phyloP scores from a whole-genome alignment of 2,113 vertebrate species.

The Desmodus rotundus region DNA sequence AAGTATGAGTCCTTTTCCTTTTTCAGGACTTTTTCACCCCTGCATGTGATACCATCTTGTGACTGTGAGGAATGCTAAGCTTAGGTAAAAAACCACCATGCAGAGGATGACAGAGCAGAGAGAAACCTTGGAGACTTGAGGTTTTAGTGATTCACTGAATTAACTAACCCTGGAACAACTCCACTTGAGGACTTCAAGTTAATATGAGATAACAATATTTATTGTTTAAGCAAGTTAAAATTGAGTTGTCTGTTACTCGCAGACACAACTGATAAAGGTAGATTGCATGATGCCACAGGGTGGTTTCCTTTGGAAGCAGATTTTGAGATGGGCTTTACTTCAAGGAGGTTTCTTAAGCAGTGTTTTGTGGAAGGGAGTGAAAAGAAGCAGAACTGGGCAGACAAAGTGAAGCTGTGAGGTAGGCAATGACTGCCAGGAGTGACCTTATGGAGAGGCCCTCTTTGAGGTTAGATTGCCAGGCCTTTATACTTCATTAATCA shows the following conservation, averaged over 20 bases:
- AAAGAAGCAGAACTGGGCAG: not conserved
- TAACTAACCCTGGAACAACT: not conserved
- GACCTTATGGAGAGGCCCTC: not conserved
- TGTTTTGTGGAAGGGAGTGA: not conserved
- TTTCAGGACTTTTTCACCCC: constrained; percentile 6
- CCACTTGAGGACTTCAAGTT: not conserved
- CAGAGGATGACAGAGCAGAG: constrained; percentile 12
- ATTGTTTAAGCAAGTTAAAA: not conserved
- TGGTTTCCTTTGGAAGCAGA: constrained; percentile 4
- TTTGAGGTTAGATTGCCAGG: not conserved
- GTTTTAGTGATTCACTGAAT: not conserved
- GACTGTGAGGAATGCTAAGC: not conserved
- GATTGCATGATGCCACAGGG: not conserved
- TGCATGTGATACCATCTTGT: not conserved
- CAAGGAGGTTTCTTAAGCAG: not conserved
- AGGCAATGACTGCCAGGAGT: not conserved
- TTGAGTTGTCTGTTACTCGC: not conserved
- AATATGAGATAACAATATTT: not conserved
- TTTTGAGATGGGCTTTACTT: not conserved
- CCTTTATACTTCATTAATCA: not conserved
- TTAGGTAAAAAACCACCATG: not conserved
- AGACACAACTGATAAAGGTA: not conserved
- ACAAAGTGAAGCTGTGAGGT: not conserved
- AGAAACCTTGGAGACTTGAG: not conserved
- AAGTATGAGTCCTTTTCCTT: constrained; percentile 23